These are phyloP conservation scores for Protaetia brevitarsis DNA, from an alignment of 1,140 invertebrate species.

Conservation along the genomic window DNA sequence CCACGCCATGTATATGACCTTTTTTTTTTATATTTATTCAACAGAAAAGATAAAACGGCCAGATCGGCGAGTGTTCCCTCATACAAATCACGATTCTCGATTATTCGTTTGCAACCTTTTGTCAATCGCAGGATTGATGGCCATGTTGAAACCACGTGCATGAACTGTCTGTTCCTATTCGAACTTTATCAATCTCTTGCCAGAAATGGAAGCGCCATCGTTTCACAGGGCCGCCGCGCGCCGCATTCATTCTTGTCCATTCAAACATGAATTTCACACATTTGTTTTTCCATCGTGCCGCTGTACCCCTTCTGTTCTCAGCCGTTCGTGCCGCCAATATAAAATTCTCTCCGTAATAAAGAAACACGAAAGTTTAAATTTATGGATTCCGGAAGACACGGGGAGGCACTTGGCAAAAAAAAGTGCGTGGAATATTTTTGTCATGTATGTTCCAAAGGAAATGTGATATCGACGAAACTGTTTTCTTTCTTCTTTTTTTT, in stretches of 20 bases:
- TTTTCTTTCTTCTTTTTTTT: no score
- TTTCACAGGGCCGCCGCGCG: background rate
- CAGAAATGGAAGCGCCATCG: background rate
- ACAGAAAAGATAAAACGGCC: background rate
- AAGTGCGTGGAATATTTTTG: no score
- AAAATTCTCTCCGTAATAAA: slow-evolving; percentile 12
- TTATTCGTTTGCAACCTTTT: slow-evolving; percentile 13
- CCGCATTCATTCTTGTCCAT: slow-evolving; percentile 13
- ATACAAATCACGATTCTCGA: slow-evolving; percentile 14
- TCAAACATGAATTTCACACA: slow-evolving; percentile 13
- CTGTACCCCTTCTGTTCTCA: background rate
- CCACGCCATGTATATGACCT: background rate
- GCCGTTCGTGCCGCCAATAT: background rate
- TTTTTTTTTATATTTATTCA: background rate
- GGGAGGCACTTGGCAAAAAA: no score
- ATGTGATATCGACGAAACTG: no score
- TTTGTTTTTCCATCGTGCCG: slow-evolving; percentile 5
- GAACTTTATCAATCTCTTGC: slow-evolving; percentile 11
- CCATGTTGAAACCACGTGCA: slow-evolving; percentile 1
- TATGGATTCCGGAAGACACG: background rate
- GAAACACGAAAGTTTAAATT: slow-evolving; percentile 8
- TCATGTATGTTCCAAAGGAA: no score
- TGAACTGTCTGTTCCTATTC: slow-evolving; percentile 11
- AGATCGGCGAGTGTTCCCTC: background rate
- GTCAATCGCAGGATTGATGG: background rate